Percentiles rank a stretch among this genome's conserved stretches.
Evolutionary conservation across 2,888 invertebrate genomes (phyloP).

Genomic region (Helobdella robusta): DNA sequence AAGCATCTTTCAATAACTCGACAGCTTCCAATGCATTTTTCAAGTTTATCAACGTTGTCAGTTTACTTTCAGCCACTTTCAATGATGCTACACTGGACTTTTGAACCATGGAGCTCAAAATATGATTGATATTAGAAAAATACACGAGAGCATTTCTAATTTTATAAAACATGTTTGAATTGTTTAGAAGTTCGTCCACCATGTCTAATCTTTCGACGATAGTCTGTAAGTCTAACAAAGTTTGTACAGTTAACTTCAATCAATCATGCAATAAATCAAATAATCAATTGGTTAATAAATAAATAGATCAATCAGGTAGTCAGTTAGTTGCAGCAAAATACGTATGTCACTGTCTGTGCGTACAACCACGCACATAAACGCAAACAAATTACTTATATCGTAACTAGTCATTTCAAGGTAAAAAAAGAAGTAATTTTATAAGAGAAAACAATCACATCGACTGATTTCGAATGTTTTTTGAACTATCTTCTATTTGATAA

Average conservation of each 20-base stretch:
- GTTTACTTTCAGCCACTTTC: slow-evolving; percentile 62
- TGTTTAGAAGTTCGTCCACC: slow-evolving; percentile 65
- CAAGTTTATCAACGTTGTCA: slow-evolving; percentile 67
- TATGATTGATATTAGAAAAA: slow-evolving; percentile 68
- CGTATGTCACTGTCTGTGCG: too few species aligned
- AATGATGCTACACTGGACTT: slow-evolving; percentile 49
- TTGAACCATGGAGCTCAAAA: slow-evolving; percentile 56
- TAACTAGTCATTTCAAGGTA: too few species aligned
- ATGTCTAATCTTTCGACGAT: slow-evolving; percentile 65
- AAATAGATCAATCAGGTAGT: too few species aligned
- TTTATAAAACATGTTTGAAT: slow-evolving; percentile 58
- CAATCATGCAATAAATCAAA: too few species aligned
- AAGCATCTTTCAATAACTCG: slow-evolving; percentile 57
- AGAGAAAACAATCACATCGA: too few species aligned
- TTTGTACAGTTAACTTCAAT: background rate
- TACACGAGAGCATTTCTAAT: slow-evolving; percentile 55
- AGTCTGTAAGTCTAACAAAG: slow-evolving; percentile 52
- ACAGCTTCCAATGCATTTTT: slow-evolving; percentile 68
- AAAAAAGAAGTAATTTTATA: too few species aligned
- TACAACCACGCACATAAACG: background rate
- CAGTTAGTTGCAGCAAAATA: too few species aligned
- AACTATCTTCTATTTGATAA: too few species aligned
- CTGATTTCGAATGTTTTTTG: too few species aligned
- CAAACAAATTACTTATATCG: too few species aligned
- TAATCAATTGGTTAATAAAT: too few species aligned